These are phyloP conservation scores for Xanthia icteritia DNA, from an alignment of 2,888 invertebrate genomes.

Conservation along the genomic window DNA sequence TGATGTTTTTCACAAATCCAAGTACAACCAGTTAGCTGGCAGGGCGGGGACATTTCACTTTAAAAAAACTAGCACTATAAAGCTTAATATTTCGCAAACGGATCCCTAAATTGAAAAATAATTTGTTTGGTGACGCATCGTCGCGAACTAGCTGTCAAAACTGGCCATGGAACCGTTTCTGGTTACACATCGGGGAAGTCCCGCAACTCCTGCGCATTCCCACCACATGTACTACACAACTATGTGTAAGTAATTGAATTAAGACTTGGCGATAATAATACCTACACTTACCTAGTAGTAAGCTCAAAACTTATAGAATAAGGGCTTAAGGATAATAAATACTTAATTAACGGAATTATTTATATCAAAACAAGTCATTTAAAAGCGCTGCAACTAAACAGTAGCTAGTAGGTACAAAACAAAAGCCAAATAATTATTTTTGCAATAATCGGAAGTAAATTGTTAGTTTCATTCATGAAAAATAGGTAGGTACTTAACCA, in stretches of 20 bases:
- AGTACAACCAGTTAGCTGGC: too few relatives aligned
- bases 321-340: background rate
- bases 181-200: slow-evolving; percentile 34
- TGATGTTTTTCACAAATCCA: too few relatives aligned
- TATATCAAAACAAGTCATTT: background rate
- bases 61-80: too few relatives aligned
- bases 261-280: background rate
- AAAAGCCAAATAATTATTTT: background rate
- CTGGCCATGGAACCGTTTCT: background rate
- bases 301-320: background rate
- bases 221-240: too few relatives aligned
- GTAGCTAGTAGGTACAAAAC: background rate
- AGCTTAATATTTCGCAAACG: too few relatives aligned
- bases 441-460: background rate
- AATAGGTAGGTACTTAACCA: background rate
- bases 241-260: background rate
- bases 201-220: slow-evolving; percentile 18
- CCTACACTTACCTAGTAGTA: background rate
- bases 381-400: background rate
- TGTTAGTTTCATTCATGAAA: background rate
- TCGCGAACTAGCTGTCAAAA: background rate
- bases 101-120: too few relatives aligned
- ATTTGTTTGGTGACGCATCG: too few relatives aligned
- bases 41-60: too few relatives aligned
- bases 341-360: background rate